Evolutionary conservation across 1,140 invertebrate genomes (phyloP).

Genomic region (Pseudachorutes palmiensis): DNA sequence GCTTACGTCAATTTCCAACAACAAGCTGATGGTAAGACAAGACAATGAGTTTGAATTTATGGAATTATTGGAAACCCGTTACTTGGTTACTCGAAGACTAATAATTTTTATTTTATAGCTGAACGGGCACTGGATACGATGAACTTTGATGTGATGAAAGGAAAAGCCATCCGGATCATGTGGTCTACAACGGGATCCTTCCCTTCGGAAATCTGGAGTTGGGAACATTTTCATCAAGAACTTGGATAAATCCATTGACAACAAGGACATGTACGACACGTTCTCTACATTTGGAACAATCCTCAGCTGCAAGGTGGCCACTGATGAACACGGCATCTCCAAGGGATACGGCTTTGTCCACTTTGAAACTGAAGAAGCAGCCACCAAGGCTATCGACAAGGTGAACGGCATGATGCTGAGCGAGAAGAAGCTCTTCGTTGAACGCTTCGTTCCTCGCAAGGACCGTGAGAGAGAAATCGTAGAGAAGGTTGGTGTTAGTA

Average conservation of each 20-base stretch:
- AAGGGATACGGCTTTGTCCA: slow-evolving; percentile 99
- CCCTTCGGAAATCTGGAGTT: slow-evolving; percentile 91
- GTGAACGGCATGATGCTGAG: slow-evolving; percentile 88
- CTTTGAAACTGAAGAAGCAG: slow-evolving; percentile 98
- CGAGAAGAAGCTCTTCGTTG: slow-evolving; percentile 90
- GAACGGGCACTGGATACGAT: slow-evolving; percentile 98
- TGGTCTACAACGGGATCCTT: slow-evolving; percentile 99
- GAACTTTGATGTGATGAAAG: slow-evolving; percentile 98
- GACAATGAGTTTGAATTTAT: neutral
- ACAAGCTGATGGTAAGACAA: slow-evolving; percentile 83
- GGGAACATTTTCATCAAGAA: slow-evolving; percentile 99
- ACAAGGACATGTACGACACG: slow-evolving; percentile 99
- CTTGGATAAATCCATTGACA: slow-evolving; percentile 94
- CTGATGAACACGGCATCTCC: slow-evolving; percentile 88
- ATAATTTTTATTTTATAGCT: slow-evolving; percentile 68
- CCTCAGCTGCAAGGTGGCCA: slow-evolving; percentile 92
- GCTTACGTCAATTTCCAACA: slow-evolving; percentile 99
- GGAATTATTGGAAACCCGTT: neutral
- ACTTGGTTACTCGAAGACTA: slow-evolving; percentile 98
- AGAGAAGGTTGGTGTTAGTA: slow-evolving; percentile 55
- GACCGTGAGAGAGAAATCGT: slow-evolving; percentile 96
- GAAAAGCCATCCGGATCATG: slow-evolving; percentile 98
- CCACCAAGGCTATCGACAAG: slow-evolving; percentile 62
- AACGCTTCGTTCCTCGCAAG: slow-evolving; percentile 90
- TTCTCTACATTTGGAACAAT: slow-evolving; percentile 99